These are phyloP conservation scores for Cheilosia pagana DNA, from an alignment of 2,888 invertebrate genomes.

Conservation along the genomic window DNA sequence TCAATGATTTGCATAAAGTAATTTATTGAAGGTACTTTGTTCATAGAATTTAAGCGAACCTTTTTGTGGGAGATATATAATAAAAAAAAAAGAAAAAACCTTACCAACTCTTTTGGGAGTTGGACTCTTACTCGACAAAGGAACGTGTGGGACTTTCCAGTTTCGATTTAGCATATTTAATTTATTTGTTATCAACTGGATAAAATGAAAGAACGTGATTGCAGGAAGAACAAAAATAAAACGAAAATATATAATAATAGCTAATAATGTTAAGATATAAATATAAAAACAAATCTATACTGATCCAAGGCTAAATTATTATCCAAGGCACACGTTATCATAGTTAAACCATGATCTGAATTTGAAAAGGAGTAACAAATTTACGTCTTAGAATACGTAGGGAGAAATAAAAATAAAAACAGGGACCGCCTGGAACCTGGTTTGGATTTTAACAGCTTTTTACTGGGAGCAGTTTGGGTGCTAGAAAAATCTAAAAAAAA, in stretches of 20 bases:
- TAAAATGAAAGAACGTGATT: slow-evolving; percentile 34
- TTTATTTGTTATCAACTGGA: slow-evolving; percentile 35
- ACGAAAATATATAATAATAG: background rate
- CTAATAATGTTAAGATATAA: background rate
- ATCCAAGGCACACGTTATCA: slow-evolving; percentile 13
- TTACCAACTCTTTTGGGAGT: slow-evolving; percentile 15
- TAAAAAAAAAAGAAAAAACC: slow-evolving; percentile 11
- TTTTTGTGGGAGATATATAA: slow-evolving; percentile 10
- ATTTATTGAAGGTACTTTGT: slow-evolving; percentile 41
- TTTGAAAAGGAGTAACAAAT: slow-evolving; percentile 2
- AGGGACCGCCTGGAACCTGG: background rate
- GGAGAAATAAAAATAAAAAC: background rate
- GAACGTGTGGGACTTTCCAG: slow-evolving; percentile 51
- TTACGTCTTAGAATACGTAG: background rate
- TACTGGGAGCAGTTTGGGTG: too few species aligned
- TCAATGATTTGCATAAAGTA: slow-evolving; percentile 49
- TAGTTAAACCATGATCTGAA: slow-evolving; percentile 33
- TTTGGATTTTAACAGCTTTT: too few species aligned
- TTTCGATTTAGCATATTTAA: slow-evolving; percentile 45
- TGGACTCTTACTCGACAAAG: slow-evolving; percentile 11
- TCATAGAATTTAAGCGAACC: slow-evolving; percentile 42
- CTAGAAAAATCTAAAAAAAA: too few species aligned
- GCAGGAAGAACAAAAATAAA: slow-evolving; percentile 19
- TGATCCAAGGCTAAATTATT: slow-evolving; percentile 1
- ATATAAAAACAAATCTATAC: slow-evolving; percentile 14